Percentiles rank a stretch among this genome's conserved stretches.
These are phyloP conservation scores for Rachycentron canadum DNA, from an alignment of 2,797 vertebrate species.

Conservation along the genomic window DNA sequence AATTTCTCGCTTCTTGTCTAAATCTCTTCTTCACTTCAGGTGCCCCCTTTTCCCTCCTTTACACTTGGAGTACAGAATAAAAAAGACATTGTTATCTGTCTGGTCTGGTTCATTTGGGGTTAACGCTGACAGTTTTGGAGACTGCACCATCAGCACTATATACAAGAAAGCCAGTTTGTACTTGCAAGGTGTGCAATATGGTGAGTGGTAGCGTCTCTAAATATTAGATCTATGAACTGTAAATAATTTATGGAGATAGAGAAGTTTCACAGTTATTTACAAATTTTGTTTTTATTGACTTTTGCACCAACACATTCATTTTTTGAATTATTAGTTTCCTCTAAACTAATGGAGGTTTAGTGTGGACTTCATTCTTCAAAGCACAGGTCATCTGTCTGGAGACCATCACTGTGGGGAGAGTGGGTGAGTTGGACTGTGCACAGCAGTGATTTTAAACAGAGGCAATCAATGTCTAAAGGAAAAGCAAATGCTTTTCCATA, in stretches of 20 bases:
- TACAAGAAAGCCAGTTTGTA: slow-evolving; percentile 8
- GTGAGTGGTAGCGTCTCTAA: background rate
- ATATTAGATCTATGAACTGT: slow-evolving; percentile 13
- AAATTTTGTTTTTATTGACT: background rate
- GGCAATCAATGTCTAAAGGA: slow-evolving; percentile 41
- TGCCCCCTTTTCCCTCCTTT: background rate
- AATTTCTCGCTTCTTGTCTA: slow-evolving; percentile 1
- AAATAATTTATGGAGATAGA: slow-evolving; percentile 4
- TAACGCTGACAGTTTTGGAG: background rate
- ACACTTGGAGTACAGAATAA: slow-evolving; percentile 1
- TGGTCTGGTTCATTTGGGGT: background rate
- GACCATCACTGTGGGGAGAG: background rate
- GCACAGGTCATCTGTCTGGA: slow-evolving; percentile 6
- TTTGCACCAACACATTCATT: background rate
- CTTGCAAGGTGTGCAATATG: background rate
- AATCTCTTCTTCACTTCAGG: background rate
- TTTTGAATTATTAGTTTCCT: background rate
- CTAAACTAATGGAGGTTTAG: slow-evolving; percentile 9
- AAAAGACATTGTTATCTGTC: background rate
- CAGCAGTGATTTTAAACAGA: slow-evolving; percentile 37
- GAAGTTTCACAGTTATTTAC: background rate
- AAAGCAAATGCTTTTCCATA: slow-evolving; percentile 36
- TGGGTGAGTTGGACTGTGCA: background rate
- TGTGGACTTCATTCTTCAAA: too few relatives aligned
- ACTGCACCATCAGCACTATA: background rate